Evolutionary conservation across 1,140 invertebrate species (phyloP).

Genomic region (Drepana arcuata): DNA sequence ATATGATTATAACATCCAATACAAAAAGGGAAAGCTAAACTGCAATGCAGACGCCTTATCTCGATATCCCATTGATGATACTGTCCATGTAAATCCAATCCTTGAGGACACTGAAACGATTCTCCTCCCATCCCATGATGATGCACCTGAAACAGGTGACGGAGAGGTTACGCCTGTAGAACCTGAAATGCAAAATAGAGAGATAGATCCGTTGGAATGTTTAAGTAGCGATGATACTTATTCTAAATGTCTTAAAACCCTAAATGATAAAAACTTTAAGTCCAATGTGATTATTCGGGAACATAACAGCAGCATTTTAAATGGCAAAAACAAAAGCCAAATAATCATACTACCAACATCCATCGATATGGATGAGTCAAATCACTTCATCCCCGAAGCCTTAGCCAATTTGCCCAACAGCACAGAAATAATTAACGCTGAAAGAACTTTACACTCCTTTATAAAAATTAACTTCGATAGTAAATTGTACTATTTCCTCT

Average conservation of each 20-base stretch:
- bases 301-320: neutral
- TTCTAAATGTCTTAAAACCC: neutral
- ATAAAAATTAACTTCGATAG: neutral
- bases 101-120: neutral
- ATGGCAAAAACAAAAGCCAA: constrained; percentile 5
- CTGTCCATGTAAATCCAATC: neutral
- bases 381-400: constrained; percentile 15
- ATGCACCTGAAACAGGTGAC: too few species aligned
- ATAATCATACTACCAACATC: constrained; percentile 16
- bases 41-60: neutral
- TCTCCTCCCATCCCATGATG: neutral
- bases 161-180: too few species aligned
- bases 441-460: constrained; percentile 7
- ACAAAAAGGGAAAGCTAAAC: neutral
- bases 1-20: neutral
- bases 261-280: neutral
- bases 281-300: neutral
- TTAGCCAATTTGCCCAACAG: neutral
- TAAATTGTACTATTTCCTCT: constrained; percentile 13
- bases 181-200: too few species aligned
- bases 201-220: too few species aligned
- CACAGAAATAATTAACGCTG: constrained; percentile 4
- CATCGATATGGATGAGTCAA: constrained; percentile 24
- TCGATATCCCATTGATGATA: neutral
- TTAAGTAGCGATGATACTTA: neutral